phyloP scores from a whole-genome alignment of 1,140 invertebrate genomes.

The Eurosta solidaginis region DNA sequence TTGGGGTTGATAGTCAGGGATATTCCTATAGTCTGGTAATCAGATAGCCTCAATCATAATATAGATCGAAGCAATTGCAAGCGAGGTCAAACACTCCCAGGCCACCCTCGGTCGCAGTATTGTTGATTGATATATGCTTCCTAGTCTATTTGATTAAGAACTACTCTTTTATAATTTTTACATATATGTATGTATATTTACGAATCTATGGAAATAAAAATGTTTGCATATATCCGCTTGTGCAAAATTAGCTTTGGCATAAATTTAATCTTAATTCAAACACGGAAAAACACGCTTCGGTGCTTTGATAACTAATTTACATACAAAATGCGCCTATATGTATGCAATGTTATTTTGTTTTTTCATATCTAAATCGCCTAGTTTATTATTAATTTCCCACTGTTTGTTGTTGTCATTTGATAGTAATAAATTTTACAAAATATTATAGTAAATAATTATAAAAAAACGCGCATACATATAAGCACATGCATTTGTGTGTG shows the following conservation, averaged over 20 bases:
- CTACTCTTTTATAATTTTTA: too few species aligned
- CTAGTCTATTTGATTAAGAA: too few species aligned
- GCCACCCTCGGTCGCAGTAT: too few species aligned
- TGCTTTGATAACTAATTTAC: constrained; percentile 18
- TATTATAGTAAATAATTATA: constrained; percentile 7
- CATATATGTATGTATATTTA: not conserved
- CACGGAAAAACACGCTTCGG: not conserved
- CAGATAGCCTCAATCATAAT: too few species aligned
- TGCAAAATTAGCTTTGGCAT: not conserved
- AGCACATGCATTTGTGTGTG: not conserved
- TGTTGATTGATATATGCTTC: too few species aligned
- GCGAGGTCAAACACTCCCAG: too few species aligned
- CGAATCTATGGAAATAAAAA: not conserved
- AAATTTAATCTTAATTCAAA: not conserved
- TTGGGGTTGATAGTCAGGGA: too few species aligned
- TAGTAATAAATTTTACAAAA: constrained; percentile 18
- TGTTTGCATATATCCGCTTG: not conserved
- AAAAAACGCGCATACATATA: not conserved
- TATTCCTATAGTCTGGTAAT: too few species aligned
- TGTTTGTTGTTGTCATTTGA: constrained; percentile 10
- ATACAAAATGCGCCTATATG: not conserved
- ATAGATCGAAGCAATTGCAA: too few species aligned
- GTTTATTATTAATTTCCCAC: constrained; percentile 16
- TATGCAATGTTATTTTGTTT: not conserved
- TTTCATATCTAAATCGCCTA: not conserved